Percentiles rank a stretch among this genome's conserved stretches.
phyloP scores from a whole-genome alignment of 1,140 invertebrate genomes.

The Phthorimaea operculella region DNA sequence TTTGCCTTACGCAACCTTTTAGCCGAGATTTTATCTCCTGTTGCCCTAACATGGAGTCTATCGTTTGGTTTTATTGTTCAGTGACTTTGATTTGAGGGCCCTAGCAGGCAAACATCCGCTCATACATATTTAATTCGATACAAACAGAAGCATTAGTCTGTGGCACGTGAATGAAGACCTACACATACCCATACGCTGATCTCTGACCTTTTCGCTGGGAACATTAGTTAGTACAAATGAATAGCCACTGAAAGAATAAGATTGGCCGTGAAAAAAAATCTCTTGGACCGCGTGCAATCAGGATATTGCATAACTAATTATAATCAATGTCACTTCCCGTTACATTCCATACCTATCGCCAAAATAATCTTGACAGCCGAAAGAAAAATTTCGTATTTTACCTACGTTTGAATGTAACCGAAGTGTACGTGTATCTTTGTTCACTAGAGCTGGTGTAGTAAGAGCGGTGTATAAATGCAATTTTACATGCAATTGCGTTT shows the following conservation, averaged over 20 bases:
- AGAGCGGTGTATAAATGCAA: too few relatives aligned
- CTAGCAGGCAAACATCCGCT: constrained; percentile 4
- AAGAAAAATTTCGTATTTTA: too few relatives aligned
- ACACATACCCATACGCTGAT: background rate
- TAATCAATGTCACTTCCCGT: too few relatives aligned
- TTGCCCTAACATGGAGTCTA: background rate
- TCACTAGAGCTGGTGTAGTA: too few relatives aligned
- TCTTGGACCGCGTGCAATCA: background rate
- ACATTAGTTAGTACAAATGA: constrained; percentile 3
- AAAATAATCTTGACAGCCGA: background rate
- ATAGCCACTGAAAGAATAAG: background rate
- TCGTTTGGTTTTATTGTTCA: background rate
- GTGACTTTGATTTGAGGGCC: background rate
- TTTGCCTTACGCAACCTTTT: constrained; percentile 3
- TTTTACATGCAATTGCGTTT: too few relatives aligned
- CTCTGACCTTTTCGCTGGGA: background rate
- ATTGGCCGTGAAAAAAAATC: background rate
- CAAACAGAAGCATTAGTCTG: constrained; percentile 3
- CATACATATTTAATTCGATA: constrained; percentile 4
- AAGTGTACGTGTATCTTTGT: too few relatives aligned
- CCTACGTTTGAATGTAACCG: too few relatives aligned
- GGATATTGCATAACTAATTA: too few relatives aligned
- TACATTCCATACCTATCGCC: background rate
- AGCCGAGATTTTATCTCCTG: background rate
- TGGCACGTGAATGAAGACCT: constrained; percentile 1